phyloP scores from a whole-genome alignment of 2,888 invertebrate genomes.

The Camptogramma bilineatum region DNA sequence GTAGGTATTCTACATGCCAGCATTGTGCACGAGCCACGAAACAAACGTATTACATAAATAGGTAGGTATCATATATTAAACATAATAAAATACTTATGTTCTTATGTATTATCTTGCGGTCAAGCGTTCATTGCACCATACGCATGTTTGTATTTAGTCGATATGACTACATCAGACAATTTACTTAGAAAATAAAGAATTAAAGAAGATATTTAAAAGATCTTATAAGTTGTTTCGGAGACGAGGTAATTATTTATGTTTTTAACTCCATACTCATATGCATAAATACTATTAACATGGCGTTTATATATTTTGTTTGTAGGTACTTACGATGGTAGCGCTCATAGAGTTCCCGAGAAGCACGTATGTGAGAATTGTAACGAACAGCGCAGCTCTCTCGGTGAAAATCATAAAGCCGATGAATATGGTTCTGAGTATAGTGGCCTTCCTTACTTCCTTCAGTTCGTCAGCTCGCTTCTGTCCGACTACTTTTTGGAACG shows the following conservation, averaged over 20 bases:
- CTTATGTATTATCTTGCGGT: constrained; percentile 12
- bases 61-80: too few species aligned
- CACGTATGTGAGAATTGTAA: constrained; percentile 89
- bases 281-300: neutral
- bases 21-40: constrained; percentile 2
- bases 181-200: too few species aligned
- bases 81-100: neutral
- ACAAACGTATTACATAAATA: neutral
- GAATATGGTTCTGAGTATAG: constrained; percentile 87
- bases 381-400: constrained; percentile 91
- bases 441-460: constrained; percentile 85
- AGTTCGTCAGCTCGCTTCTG: constrained; percentile 87
- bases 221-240: too few species aligned
- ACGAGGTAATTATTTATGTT: too few species aligned
- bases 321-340: constrained; percentile 87
- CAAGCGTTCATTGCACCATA: constrained; percentile 12
- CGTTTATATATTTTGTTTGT: neutral
- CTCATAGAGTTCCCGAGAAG: constrained; percentile 88
- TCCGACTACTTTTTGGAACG: constrained; percentile 92
- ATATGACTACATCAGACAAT: too few species aligned
- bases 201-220: too few species aligned
- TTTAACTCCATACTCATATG: neutral
- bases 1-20: constrained; percentile 26
- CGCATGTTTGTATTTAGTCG: neutral
- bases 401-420: constrained; percentile 93